These are phyloP conservation scores for Pandemis heparana DNA, from an alignment of 2,888 invertebrate species.

Conservation along the genomic window DNA sequence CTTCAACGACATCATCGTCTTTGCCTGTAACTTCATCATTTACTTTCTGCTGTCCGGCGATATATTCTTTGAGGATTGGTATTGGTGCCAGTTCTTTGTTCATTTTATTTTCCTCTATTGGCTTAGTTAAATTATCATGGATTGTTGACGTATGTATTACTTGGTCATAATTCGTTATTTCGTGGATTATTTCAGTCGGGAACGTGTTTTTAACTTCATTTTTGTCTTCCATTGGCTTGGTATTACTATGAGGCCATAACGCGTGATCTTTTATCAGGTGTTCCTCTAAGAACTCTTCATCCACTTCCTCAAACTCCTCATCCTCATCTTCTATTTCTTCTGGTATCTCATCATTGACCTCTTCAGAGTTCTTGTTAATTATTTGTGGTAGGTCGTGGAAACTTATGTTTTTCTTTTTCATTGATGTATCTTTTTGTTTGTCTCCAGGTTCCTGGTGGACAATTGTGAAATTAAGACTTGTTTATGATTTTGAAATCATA, in stretches of 20 bases:
- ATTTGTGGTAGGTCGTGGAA: slow-evolving; percentile 22
- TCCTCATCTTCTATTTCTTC: slow-evolving; percentile 12
- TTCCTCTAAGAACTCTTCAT: slow-evolving; percentile 13
- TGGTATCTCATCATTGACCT: slow-evolving; percentile 12
- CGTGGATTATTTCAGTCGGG: background rate
- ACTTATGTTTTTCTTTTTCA: slow-evolving; percentile 30
- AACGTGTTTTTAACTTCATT: background rate
- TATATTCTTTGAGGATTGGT: background rate
- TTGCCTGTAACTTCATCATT: background rate
- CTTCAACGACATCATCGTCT: background rate
- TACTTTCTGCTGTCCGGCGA: background rate
- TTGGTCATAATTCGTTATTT: background rate
- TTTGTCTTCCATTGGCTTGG: background rate
- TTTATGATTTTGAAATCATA: background rate
- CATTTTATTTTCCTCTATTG: background rate
- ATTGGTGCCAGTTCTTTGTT: background rate
- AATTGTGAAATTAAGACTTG: background rate
- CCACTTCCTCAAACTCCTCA: slow-evolving; percentile 18
- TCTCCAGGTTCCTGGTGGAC: slow-evolving; percentile 9
- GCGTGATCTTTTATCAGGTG: background rate
- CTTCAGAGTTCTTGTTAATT: slow-evolving; percentile 5
- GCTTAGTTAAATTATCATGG: background rate
- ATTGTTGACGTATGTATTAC: background rate
- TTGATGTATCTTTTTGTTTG: slow-evolving; percentile 33
- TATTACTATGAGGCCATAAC: background rate